These are phyloP conservation scores for Amphiprion ocellaris DNA, from an alignment of 2,113 vertebrate genomes.

Conservation along the genomic window DNA sequence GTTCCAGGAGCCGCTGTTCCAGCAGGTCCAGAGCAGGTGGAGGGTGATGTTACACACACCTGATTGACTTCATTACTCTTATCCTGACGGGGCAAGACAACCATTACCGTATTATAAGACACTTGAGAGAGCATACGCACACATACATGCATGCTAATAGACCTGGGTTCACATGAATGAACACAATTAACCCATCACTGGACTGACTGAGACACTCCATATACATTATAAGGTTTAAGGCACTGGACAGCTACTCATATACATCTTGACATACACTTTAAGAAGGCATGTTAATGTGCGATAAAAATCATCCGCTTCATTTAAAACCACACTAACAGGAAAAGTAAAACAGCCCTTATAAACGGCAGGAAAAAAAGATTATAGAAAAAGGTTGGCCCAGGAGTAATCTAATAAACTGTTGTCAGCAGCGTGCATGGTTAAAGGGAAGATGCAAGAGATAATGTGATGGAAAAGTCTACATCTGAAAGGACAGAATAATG, in stretches of 20 bases:
- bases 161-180: constrained; percentile 33
- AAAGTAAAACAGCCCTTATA: background rate
- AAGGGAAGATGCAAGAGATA: constrained; percentile 15
- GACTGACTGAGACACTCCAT: constrained; percentile 5
- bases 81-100: constrained; percentile 45
- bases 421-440: constrained; percentile 14
- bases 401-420: constrained; percentile 18
- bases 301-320: background rate
- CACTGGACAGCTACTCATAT: background rate
- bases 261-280: background rate
- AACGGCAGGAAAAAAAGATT: background rate
- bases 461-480: constrained; percentile 25
- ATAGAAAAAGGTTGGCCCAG: background rate
- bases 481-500: constrained; percentile 7
- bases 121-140: constrained; percentile 46
- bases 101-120: constrained; percentile 57
- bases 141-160: constrained; percentile 15
- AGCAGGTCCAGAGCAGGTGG: constrained; percentile 73
- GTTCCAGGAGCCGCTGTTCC: constrained; percentile 55
- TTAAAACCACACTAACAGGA: background rate
- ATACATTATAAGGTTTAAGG: background rate
- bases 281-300: background rate
- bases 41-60: constrained; percentile 64
- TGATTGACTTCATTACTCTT: constrained; percentile 67
- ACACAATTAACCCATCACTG: constrained; percentile 35